Evolutionary conservation across 2,113 vertebrate species (phyloP), one percentile per base, ranked within the genome.

Genomic region (Malurus alboscapulatus): DNA sequence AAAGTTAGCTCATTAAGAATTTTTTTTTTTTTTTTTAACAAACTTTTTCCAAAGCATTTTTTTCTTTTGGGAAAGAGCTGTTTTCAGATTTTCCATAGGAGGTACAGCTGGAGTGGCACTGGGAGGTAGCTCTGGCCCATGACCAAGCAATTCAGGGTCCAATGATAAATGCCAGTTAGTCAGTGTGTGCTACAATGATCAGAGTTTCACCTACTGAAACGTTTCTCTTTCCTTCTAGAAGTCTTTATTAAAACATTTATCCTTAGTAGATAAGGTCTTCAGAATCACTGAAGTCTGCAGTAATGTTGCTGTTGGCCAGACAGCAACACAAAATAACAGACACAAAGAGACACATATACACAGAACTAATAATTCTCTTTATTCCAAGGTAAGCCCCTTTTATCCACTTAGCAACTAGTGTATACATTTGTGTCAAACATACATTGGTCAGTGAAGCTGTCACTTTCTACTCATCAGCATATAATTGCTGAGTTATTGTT

Each of bases 81-180:
- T 1, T 47, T 11, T 61, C 29, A 87, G 14, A 17, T 83, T 88
- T 75, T n/a, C 72, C 3, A 1, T 34, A 16, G 20, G 14, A 72
- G 3, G 3, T 51, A 24, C 9, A 51, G 3, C 34, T 80, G 20
- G 10, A 14, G 26, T 36, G 9, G 7, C 6, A 13, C 26, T 44
- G n/a, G 10, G 12, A 92, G 12, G 16, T 76, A 86, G 45, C 44
- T 22, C 17, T 76, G 77, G 19, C 34, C 26, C 10, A 12, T 57
- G 30, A 38, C 16, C 80, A 68, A 83, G 4, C 7, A 57, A 38
- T 58, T 69, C 15, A 48, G 0, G 0, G 1, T 59, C 3, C 7
- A 38, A 2, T 24, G 9, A 21, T 34, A 72, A 67, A 29, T 14
- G 10, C n/a, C n/a, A 45, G 10, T 27, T 48, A 27, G 21, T 17